Evolutionary conservation across 1,140 invertebrate species (phyloP).

Genomic region (Heliconius eleuchia): DNA sequence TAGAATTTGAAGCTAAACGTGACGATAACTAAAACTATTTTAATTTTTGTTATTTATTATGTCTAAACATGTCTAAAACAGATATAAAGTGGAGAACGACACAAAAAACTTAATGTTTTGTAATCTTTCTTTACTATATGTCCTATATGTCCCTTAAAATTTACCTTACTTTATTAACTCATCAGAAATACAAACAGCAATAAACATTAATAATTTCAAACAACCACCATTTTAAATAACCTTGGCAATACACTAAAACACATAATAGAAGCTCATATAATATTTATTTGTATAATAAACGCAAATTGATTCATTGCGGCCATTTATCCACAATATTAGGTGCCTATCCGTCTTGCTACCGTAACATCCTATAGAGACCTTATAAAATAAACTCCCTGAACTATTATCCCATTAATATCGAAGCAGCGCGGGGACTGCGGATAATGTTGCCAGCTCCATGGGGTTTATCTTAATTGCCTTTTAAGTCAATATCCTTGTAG

Average conservation of each 20-base stretch:
- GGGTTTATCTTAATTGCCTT: conserved; percentile 35
- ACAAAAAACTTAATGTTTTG: too few relatives aligned
- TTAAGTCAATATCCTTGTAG: conserved; percentile 33
- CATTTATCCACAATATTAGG: background rate
- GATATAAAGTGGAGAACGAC: too few relatives aligned
- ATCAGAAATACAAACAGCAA: too few relatives aligned
- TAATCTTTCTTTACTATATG: too few relatives aligned
- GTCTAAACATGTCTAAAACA: too few relatives aligned
- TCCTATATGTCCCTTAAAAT: too few relatives aligned
- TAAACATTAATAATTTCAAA: too few relatives aligned
- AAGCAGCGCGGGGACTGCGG: conserved; percentile 34
- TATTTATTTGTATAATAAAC: conserved; percentile 9
- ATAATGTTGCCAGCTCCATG: conserved; percentile 37
- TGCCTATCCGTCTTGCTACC: conserved; percentile 17
- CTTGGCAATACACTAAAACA: background rate
- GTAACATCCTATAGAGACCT: conserved; percentile 17
- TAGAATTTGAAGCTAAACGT: too few relatives aligned
- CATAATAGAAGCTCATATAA: background rate
- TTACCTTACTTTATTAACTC: too few relatives aligned
- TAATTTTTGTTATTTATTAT: too few relatives aligned
- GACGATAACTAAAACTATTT: too few relatives aligned
- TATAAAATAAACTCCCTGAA: conserved; percentile 32
- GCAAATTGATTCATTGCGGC: background rate
- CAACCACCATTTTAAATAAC: background rate
- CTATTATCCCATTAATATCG: conserved; percentile 48